These are phyloP conservation scores for Rhagophthalmus giganteus DNA, from an alignment of 2,888 invertebrate species.

Conservation along the genomic window DNA sequence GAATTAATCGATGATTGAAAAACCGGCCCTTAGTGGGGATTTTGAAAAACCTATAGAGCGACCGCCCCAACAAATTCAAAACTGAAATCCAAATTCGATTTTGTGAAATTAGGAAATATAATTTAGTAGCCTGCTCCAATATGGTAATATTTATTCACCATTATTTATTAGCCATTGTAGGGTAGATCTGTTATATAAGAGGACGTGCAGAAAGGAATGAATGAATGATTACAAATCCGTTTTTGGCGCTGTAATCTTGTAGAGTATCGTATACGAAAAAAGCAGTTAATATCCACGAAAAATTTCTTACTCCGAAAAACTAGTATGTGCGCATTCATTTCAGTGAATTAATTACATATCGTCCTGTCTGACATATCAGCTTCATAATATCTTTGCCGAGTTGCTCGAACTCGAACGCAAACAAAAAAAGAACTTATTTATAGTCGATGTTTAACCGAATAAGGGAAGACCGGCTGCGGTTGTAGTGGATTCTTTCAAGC, in stretches of 20 bases:
- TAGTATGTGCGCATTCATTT: neutral
- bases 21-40: no score
- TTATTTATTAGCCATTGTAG: no score
- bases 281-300: neutral
- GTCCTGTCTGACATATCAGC: slow-evolving; percentile 28
- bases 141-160: no score
- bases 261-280: neutral
- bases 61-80: no score
- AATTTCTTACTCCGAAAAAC: neutral
- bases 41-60: no score
- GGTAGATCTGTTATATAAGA: no score
- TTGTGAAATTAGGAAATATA: no score
- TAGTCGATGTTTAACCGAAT: slow-evolving; percentile 39
- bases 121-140: no score
- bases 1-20: no score
- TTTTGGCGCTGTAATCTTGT: neutral
- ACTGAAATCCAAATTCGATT: no score
- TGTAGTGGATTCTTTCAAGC: slow-evolving; percentile 21
- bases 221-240: neutral
- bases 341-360: slow-evolving; percentile 38
- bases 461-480: slow-evolving; percentile 40
- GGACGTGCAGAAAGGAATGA: neutral
- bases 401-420: slow-evolving; percentile 21
- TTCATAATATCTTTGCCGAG: slow-evolving; percentile 32
- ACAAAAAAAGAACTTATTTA: slow-evolving; percentile 36